phyloP scores from a whole-genome alignment of 64 coral and sea anemone genomes.

The Montipora efflorescens region DNA sequence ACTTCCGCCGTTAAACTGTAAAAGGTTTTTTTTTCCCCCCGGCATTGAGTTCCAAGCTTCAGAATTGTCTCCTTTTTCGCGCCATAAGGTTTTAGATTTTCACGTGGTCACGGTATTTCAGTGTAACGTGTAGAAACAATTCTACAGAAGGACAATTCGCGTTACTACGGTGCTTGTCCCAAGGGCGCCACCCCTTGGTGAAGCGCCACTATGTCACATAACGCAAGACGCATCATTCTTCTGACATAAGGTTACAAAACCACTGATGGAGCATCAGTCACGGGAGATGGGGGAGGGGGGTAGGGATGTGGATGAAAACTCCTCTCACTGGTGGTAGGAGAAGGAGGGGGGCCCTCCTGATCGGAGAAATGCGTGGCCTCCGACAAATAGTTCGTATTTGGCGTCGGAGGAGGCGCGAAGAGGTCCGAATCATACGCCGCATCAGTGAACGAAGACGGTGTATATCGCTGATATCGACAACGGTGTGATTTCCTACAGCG shows the following conservation, averaged over 20 bases:
- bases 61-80: not conserved
- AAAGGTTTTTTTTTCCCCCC: too few relatives aligned
- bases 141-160: not conserved
- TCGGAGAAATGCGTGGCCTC: constrained; percentile 93
- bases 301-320: constrained; percentile 85
- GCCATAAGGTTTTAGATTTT: too few relatives aligned
- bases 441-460: constrained; percentile 66
- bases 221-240: not conserved
- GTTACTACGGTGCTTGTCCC: not conserved
- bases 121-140: not conserved
- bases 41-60: not conserved
- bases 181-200: not conserved
- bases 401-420: constrained; percentile 88
- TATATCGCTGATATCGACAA: constrained; percentile 56
- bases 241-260: constrained; percentile 18
- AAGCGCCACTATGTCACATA: not conserved
- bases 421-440: constrained; percentile 90
- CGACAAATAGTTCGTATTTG: constrained; percentile 92
- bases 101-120: not conserved
- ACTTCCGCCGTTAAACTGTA: not conserved
- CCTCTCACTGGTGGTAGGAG: constrained; percentile 84
- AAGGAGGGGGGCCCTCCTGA: constrained; percentile 82
- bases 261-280: constrained; percentile 91
- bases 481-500: constrained; percentile 62
- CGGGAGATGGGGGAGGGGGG: constrained; percentile 90